Conservation (phyloP, 1,140 invertebrate species). For the Bursaphelenchus mucronatus region DNA sequence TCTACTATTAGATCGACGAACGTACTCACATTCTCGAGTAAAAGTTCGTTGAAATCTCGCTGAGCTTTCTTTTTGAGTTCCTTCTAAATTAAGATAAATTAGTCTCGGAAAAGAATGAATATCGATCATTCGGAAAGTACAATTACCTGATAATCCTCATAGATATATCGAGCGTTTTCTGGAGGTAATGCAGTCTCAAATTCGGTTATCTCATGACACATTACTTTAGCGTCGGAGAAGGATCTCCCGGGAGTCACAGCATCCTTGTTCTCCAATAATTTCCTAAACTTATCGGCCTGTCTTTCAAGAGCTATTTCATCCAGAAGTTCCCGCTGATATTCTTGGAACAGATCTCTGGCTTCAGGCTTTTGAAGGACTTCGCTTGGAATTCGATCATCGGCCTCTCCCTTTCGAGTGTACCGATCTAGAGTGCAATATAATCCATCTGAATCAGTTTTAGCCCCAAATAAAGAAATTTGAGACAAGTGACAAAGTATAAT, state of each 20-base stretch:
- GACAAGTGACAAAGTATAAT: no score
- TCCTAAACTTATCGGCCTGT: slow-evolving; percentile 77
- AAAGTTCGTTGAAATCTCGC: slow-evolving; percentile 83
- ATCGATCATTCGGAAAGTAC: slow-evolving; percentile 69
- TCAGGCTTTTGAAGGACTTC: slow-evolving; percentile 34
- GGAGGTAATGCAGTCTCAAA: slow-evolving; percentile 68
- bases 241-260: slow-evolving; percentile 85
- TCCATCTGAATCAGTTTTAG: background rate
- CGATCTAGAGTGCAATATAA: slow-evolving; percentile 19
- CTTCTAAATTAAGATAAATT: slow-evolving; percentile 18
- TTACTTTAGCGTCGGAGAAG: slow-evolving; percentile 80
- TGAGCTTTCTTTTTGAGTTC: slow-evolving; percentile 69
- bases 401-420: slow-evolving; percentile 14
- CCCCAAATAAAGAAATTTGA: no score
- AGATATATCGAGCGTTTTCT: slow-evolving; percentile 83
- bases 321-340: slow-evolving; percentile 23
- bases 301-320: slow-evolving; percentile 58
- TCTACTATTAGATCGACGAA: slow-evolving; percentile 65
- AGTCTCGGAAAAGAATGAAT: background rate
- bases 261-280: slow-evolving; percentile 79
- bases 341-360: slow-evolving; percentile 27
- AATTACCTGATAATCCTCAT: slow-evolving; percentile 86
- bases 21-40: slow-evolving; percentile 85
- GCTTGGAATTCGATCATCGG: slow-evolving; percentile 35
- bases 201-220: slow-evolving; percentile 21